Base-by-base conservation (phyloP, 2,888 invertebrate genomes). In the Alitta virens region DNA sequence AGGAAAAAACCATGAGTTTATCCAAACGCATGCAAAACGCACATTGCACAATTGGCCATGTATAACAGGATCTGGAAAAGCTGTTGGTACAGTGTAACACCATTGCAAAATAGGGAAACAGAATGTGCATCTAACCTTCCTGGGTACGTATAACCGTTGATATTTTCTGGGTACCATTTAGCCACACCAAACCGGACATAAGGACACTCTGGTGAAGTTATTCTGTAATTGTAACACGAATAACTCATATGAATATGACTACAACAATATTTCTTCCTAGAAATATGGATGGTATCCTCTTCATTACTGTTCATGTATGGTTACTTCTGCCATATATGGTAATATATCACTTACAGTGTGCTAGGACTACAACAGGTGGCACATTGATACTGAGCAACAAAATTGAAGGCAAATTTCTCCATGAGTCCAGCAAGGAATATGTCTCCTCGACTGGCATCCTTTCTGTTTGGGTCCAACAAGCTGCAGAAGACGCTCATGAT, bases 321-420 rank as follows among this genome's bases (percentile, higher is more conserved):
- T n/a, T n/a, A n/a, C n/a, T n/a, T n/a, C n/a, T n/a, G n/a, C n/a
- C n/a, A n/a, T n/a, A n/a, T n/a, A n/a, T n/a, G n/a, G n/a, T n/a
- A n/a, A n/a, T n/a, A n/a, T n/a, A n/a, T 33, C 7, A 51, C 62
- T 62, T 42, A 62, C 62, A 57, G 51, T 26, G 26, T 40, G 16
- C 50, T 38, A 23, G 51, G 38, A 18, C 53, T 59, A 49, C 66
- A 66, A 56, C 66, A 66, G n/a, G 50, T 50, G 56, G 65, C 67
- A 42, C 65, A 65, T 12, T 42, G 27, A 46, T 62, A 67, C 7
- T 60, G 53, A 12, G 27, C 71, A n/a, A 78, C 58, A 63, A 74
- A 67, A 53, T 69, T 69, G 64, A 73, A 77, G 3, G 77, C 74
- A 54, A 77, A 72, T 5, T 71, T 69, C 66, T 79, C 79, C 64